phyloP scores from a whole-genome alignment of 2,113 vertebrate genomes.

The Pseudopodoces humilis region DNA sequence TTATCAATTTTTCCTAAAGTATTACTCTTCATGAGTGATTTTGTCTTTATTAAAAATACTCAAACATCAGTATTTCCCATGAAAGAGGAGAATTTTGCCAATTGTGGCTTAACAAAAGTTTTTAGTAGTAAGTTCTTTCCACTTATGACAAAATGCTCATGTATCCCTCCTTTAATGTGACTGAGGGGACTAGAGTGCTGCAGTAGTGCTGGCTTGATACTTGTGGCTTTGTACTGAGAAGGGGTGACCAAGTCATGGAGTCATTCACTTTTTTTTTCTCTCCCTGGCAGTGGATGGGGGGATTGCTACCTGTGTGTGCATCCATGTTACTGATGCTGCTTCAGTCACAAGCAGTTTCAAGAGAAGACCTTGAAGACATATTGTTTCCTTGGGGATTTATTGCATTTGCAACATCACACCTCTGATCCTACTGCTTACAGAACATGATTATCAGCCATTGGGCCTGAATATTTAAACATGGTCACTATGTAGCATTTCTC shows the following conservation, averaged over 20 bases:
- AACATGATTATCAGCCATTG: conserved; percentile 20
- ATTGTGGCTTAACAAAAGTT: not conserved
- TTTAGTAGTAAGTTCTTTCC: not conserved
- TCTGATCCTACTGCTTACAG: conserved; percentile 10
- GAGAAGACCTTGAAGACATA: conserved; percentile 5
- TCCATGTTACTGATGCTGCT: not conserved
- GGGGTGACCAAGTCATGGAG: not conserved
- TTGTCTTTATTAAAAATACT: not conserved
- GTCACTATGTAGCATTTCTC: not conserved
- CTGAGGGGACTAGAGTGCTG: not conserved
- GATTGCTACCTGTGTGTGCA: not conserved
- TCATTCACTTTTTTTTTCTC: not conserved
- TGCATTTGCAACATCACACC: conserved; percentile 23
- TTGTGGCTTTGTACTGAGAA: not conserved
- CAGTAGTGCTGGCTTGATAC: not conserved
- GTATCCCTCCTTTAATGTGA: not conserved
- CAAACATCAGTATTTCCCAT: not conserved
- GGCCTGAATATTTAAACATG: not conserved
- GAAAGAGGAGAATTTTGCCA: not conserved
- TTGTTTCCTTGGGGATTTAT: conserved; percentile 40
- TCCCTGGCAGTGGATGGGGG: not conserved
- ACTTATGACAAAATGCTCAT: accelerated
- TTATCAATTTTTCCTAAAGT: not conserved
- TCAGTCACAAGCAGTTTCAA: not conserved
- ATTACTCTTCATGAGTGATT: not conserved